Conservation (phyloP, 2,797 vertebrate species). For the Botia kubotai region DNA sequence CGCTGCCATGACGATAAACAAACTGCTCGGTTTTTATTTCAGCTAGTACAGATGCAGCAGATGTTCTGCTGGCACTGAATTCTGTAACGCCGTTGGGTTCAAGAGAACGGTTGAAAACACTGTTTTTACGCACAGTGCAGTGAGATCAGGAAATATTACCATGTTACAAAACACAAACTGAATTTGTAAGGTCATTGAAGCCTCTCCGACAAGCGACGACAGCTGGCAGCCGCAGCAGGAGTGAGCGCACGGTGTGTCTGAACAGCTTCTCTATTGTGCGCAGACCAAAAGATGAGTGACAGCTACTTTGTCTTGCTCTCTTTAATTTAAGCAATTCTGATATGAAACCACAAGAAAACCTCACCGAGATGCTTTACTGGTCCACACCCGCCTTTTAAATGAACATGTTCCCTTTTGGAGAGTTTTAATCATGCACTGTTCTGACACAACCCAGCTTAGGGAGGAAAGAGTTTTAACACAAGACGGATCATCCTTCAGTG, state of each 20-base stretch:
- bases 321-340: not conserved
- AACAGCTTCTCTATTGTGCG: constrained; percentile 32
- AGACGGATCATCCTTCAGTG: not conserved
- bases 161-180: not conserved
- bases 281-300: constrained; percentile 40
- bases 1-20: constrained; percentile 17
- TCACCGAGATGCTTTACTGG: no score
- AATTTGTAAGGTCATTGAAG: not conserved
- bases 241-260: not conserved
- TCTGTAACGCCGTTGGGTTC: not conserved
- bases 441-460: no score
- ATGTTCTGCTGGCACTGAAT: not conserved
- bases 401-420: no score
- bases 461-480: not conserved
- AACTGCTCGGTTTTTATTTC: not conserved
- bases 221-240: not conserved
- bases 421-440: no score
- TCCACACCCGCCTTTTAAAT: no score
- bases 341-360: not conserved
- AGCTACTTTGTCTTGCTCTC: constrained; percentile 4
- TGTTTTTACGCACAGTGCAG: not conserved
- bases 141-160: constrained; percentile 6
- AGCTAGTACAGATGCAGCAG: not conserved
- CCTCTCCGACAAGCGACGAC: not conserved
- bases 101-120: not conserved